phyloP scores from a whole-genome alignment of 2,888 invertebrate species.

The Saturnia pavonia region DNA sequence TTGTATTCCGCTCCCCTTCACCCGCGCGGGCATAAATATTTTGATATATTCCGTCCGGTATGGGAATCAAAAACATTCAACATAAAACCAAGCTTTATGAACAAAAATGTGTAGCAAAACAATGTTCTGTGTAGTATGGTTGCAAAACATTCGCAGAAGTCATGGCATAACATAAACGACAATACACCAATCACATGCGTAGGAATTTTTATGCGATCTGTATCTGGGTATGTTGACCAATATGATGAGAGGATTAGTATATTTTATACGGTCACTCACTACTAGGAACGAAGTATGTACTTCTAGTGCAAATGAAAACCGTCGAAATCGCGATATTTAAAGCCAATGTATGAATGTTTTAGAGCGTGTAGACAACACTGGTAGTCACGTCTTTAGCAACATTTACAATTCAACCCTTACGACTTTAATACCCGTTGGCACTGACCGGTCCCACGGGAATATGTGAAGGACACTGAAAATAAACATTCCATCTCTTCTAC shows the following conservation, averaged over 20 bases:
- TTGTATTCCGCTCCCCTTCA: too few relatives aligned
- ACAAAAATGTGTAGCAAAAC: too few relatives aligned
- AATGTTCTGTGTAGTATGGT: too few relatives aligned
- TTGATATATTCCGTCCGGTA: too few relatives aligned
- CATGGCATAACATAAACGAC: neutral
- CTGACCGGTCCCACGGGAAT: slow-evolving; percentile 73
- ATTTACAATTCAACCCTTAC: slow-evolving; percentile 62
- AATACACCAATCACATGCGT: neutral
- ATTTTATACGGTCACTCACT: neutral
- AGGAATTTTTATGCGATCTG: neutral
- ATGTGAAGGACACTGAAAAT: slow-evolving; percentile 65
- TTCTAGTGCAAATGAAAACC: neutral
- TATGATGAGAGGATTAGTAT: neutral
- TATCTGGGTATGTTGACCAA: neutral
- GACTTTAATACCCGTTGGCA: slow-evolving; percentile 61
- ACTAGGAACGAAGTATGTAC: neutral
- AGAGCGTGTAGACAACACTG: slow-evolving; percentile 19
- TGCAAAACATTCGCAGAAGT: too few relatives aligned
- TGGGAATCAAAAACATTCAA: too few relatives aligned
- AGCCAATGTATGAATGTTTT: slow-evolving; percentile 5
- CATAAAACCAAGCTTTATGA: too few relatives aligned
- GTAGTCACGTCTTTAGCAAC: slow-evolving; percentile 39
- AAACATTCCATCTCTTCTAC: slow-evolving; percentile 8
- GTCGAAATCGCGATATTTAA: slow-evolving; percentile 9
- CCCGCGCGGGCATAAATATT: too few relatives aligned